Evolutionary conservation across 1,140 invertebrate genomes (phyloP), one percentile per base, ranked within the genome.

Genomic region (Drosophila sp.): DNA sequence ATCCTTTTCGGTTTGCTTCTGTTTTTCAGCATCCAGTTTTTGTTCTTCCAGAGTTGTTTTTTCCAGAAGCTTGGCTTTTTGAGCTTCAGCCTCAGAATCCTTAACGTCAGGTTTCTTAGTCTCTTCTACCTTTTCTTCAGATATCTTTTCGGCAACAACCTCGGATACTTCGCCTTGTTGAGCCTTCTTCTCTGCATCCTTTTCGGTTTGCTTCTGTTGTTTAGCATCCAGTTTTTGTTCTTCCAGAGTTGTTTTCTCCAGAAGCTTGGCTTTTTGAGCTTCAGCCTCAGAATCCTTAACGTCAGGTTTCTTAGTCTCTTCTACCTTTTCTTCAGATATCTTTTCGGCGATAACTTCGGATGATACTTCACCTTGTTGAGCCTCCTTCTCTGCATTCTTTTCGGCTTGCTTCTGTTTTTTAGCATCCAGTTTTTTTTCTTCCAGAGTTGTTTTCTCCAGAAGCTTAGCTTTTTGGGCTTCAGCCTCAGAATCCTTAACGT

Each of bases 401-500:
- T 76, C 32, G 6, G 25, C 23, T 40, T 65, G 57, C 27, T 62
- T 72, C 41, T 70, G 54, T 47, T 50, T 27, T 41, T 70, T 60
- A 7, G 54, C 8, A 30, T 54, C 58, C n/a, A 66, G 11, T 47
- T 71, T 65, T 3, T 47, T 1, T 7, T 69, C 66, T 30, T 74
- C 72, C 11, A 70, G 35, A 7, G 8, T 11, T 73, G 72, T 32
- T 25, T 66, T 63, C 32, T 75, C 69, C n/a, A 72, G 44, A 4
- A 56, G 32, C 62, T 70, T 67, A 54, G 60, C 67, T 73, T 69
- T 67, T 76, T 72, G 33, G 55, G 72, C 50, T 74, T 81, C 66
- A 66, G 62, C 56, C 76, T 86, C 40, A 1, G 83, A 30, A 6
- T 81, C 66, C 35, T 60, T 66, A 4, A 65, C 4, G 10, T 57